A percentile compares a stretch with the other conserved stretches of the same genome.
Conservation (phyloP, 2,797 vertebrate species). For the Furcifer pardalis region DNA sequence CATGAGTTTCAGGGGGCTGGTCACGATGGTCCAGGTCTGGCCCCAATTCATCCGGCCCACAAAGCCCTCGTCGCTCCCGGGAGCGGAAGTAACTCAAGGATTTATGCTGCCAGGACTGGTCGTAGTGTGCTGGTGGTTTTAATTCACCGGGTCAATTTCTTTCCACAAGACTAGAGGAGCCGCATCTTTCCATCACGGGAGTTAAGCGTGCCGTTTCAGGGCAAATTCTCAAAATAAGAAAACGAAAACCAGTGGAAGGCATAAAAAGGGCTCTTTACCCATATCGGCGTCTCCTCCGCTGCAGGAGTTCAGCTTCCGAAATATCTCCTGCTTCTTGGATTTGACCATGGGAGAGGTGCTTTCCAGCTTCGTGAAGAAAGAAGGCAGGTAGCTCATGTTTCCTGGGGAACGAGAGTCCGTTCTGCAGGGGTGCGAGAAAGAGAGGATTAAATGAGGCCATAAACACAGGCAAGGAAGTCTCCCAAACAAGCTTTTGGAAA, state of each 20-base stretch:
- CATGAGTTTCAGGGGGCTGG: too few relatives aligned
- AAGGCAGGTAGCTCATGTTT: slow-evolving; percentile 90
- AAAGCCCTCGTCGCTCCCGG: too few relatives aligned
- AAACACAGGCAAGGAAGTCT: too few relatives aligned
- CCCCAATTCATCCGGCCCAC: too few relatives aligned
- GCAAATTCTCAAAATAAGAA: background rate
- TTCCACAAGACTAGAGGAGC: background rate
- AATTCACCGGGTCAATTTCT: background rate
- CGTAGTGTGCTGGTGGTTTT: background rate
- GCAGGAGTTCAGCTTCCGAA: slow-evolving; percentile 98
- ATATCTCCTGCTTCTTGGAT: slow-evolving; percentile 99
- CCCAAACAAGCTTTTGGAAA: too few relatives aligned
- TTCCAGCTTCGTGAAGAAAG: slow-evolving; percentile 98
- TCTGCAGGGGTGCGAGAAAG: slow-evolving; percentile 72
- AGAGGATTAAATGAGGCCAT: background rate
- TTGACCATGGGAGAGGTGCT: slow-evolving; percentile 97
- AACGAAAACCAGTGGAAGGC: background rate
- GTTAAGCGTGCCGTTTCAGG: too few relatives aligned
- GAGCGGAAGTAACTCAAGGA: too few relatives aligned
- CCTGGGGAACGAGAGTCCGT: slow-evolving; percentile 94
- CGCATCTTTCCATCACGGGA: background rate
- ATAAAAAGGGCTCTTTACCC: slow-evolving; percentile 82
- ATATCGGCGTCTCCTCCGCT: slow-evolving; percentile 95
- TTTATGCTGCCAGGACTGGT: too few relatives aligned
- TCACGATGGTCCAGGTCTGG: too few relatives aligned